Evolutionary conservation across 1,140 invertebrate species (phyloP), one percentile per base, ranked within the genome.

Genomic region (Cylas formicarius): DNA sequence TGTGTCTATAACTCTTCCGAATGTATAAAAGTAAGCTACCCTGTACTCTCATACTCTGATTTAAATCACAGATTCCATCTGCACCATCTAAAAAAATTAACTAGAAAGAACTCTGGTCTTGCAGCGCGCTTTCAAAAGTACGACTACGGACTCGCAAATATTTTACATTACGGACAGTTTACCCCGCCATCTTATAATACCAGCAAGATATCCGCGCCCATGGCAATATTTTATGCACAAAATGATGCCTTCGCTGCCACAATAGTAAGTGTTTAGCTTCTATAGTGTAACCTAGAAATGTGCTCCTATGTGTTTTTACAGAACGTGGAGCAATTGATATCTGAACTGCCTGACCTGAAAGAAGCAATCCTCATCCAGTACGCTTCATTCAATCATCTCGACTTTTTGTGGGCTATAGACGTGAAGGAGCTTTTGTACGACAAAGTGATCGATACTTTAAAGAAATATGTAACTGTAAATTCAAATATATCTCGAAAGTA

Each of bases 351-450:
- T 3, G 41, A 41, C 28, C 17, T 20, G 9, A 21, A 35, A n/a
- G 39, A 46, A 17, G 42, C 44, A 18, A 22, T 17, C 23, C 14
- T 42, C 8, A 44, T 55, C 6, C 34, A 44, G 3, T 39, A 40
- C 16, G 42, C 49, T 24, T 32, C n/a, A 4, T 52, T 49, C 31
- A 52, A 52, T 22, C 53, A 55, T 44, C 24, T 49, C 11, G 53
- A 55, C 32, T 55, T 55, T 23, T 22, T 52, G 2, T 23, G 26
- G 6, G 50, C 44, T n/a, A 52, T 46, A 33, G 20, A 55, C 34
- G 39, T 43, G 5, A 28, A 45, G 14, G 37, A 8, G 10, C 22
- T 52, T 10, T 20, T 53, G 2, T 53, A 50, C 27, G 39, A 50
- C 13, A 24, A 23, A 20, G 27, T 53, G 9, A 38, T 53, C 10